These are phyloP conservation scores for Eupithecia dodoneata DNA, from an alignment of 2,888 invertebrate genomes.

Conservation along the genomic window DNA sequence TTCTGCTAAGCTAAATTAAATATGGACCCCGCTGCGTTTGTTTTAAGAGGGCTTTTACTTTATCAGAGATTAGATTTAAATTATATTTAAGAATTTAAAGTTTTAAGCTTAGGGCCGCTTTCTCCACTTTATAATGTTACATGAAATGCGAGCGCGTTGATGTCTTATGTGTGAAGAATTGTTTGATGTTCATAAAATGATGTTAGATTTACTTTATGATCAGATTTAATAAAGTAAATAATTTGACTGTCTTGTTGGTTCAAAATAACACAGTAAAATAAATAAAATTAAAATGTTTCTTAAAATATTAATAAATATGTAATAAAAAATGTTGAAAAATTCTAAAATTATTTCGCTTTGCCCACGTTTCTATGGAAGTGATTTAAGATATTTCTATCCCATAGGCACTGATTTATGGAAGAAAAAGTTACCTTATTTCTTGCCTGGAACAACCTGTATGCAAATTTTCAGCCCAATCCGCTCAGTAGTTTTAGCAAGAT, in stretches of 20 bases:
- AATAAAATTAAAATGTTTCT: too few species aligned
- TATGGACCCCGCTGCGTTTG: conserved; percentile 56
- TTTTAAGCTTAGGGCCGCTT: background rate
- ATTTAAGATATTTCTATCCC: too few species aligned
- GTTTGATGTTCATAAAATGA: background rate
- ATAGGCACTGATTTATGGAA: too few species aligned
- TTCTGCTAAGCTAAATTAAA: conserved; percentile 47
- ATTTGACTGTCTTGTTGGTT: background rate
- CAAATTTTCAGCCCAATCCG: too few species aligned
- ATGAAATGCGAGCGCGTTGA: conserved; percentile 5
- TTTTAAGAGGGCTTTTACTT: conserved; percentile 54
- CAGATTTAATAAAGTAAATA: background rate
- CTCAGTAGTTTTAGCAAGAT: too few species aligned
- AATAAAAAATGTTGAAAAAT: too few species aligned
- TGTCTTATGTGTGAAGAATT: background rate
- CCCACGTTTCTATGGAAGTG: too few species aligned
- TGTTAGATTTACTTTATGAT: background rate
- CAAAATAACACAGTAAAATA: background rate
- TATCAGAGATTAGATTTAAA: conserved; percentile 45
- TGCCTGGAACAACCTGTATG: too few species aligned
- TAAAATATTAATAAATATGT: too few species aligned
- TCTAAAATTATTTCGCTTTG: too few species aligned
- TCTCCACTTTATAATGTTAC: background rate
- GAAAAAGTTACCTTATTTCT: too few species aligned
- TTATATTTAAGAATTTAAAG: background rate